Percentiles rank a stretch among this genome's conserved stretches.
Evolutionary conservation across 2,888 invertebrate species (phyloP).

Genomic region (Napeogenes inachia): DNA sequence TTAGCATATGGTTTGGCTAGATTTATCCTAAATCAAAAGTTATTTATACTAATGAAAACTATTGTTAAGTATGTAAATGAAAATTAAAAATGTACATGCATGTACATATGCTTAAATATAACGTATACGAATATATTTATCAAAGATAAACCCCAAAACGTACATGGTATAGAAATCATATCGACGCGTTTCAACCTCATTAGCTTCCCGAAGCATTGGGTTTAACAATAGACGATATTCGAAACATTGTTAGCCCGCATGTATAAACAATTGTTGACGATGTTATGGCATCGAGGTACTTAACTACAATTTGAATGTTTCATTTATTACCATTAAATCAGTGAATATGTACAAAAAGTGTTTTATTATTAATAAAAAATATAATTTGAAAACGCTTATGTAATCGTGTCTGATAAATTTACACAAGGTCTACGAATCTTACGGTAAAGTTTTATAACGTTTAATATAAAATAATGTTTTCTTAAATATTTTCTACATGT

Average conservation of each 20-base stretch:
- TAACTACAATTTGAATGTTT: slow-evolving; percentile 6
- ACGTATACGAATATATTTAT: not conserved
- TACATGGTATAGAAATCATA: slow-evolving; percentile 20
- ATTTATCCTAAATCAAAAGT: no score
- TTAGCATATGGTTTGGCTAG: no score
- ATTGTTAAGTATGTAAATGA: no score
- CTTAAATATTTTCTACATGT: slow-evolving; percentile 7
- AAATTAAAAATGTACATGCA: no score
- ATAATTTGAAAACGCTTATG: no score
- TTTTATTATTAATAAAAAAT: no score
- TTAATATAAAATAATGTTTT: not conserved
- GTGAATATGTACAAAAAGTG: no score
- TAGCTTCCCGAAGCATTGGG: slow-evolving; percentile 22
- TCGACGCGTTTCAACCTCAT: slow-evolving; percentile 29
- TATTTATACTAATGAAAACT: no score
- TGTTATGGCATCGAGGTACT: slow-evolving; percentile 6
- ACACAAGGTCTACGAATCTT: no score
- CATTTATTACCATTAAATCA: not conserved
- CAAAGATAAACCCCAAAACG: not conserved
- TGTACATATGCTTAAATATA: no score
- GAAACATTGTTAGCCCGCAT: slow-evolving; percentile 15
- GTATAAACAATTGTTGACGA: slow-evolving; percentile 16
- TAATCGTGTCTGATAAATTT: no score
- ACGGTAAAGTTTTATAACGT: no score
- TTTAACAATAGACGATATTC: slow-evolving; percentile 21